phyloP scores from a whole-genome alignment of 2,888 invertebrate species.

The Laspeyria flexula region DNA sequence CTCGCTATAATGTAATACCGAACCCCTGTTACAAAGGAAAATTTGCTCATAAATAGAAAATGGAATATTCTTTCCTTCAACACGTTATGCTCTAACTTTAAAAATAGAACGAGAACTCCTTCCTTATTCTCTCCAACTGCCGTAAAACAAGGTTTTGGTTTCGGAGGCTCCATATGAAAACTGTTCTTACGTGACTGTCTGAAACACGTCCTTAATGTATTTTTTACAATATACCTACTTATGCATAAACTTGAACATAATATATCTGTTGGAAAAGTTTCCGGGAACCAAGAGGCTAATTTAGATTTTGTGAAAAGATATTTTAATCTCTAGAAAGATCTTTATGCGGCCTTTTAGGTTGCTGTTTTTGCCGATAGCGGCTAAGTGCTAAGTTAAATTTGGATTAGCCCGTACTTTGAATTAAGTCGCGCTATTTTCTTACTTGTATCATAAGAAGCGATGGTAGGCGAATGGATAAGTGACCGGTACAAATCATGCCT shows the following conservation, averaged over 20 bases:
- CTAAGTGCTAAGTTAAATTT: not conserved
- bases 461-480: too few species aligned
- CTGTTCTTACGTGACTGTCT: slow-evolving; percentile 19
- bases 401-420: not conserved
- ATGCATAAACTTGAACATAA: slow-evolving; percentile 20
- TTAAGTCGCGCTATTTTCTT: too few species aligned
- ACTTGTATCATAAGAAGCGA: too few species aligned
- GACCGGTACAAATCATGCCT: too few species aligned
- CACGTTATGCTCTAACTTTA: too few species aligned
- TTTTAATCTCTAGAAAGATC: slow-evolving; percentile 9
- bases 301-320: slow-evolving; percentile 21
- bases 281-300: slow-evolving; percentile 12
- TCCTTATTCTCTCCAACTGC: slow-evolving; percentile 2
- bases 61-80: not conserved
- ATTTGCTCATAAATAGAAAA: too few species aligned
- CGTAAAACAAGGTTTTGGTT: slow-evolving; percentile 24
- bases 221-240: slow-evolving; percentile 18
- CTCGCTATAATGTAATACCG: too few species aligned
- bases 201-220: slow-evolving; percentile 16
- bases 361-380: not conserved
- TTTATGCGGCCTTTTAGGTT: not conserved
- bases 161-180: slow-evolving; percentile 9
- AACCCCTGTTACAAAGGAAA: too few species aligned
- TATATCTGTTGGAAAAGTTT: slow-evolving; percentile 17
- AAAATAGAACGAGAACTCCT: too few species aligned